Base-by-base conservation (phyloP, 2,113 vertebrate species). In the Peromyscus californicus region DNA sequence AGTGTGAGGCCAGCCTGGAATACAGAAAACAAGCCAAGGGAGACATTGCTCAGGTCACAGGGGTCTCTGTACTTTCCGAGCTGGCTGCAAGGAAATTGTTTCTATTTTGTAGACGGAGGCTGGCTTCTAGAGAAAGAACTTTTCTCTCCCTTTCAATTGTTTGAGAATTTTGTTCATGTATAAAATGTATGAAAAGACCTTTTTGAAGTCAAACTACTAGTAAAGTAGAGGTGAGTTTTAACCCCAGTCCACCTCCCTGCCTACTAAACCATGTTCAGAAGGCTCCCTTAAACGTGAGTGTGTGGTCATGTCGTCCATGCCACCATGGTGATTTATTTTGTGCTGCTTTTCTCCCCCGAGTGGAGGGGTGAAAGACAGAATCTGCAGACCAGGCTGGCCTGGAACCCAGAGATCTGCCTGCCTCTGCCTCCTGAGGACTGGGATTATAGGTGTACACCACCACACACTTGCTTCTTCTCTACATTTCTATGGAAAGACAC, bases 81-180 rank as follows among this genome's bases (percentile, higher is more conserved):
- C 22, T 29, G 39, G 16, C 75, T 74, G 57, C 59, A 54, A 70
- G 75, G 39, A 93, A 69, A 9, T 94, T 88, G 69, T 83, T 84
- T 96, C 69, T 83, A 22, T 94, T 94, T 90, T 89, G 86, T 89
- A 87, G 48, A 63, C 79, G 93, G 89, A 95, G 94, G 97, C 70
- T 67, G 83, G 17, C 17, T 65, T 67, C 61, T 31, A 48, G 83
- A 86, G 29, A 67, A 48, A 7, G 42, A 67, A 67, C 42, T 67
- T 86, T 86, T 86, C 39, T 63, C 7, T 48, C 39, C 9, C 42
- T 7, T 86, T 67, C 48, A 45, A 17, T 42, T 63, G 26, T 65
- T 42, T 48, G 61, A 86, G 16, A 86, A 48, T 86, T 67, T 48
- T 67, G 48, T 86, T 33, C 61, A 36, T 19, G 5, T 42, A 17